phyloP scores from a whole-genome alignment of 2,888 invertebrate species.

The Nephrocerus scutellatus region DNA sequence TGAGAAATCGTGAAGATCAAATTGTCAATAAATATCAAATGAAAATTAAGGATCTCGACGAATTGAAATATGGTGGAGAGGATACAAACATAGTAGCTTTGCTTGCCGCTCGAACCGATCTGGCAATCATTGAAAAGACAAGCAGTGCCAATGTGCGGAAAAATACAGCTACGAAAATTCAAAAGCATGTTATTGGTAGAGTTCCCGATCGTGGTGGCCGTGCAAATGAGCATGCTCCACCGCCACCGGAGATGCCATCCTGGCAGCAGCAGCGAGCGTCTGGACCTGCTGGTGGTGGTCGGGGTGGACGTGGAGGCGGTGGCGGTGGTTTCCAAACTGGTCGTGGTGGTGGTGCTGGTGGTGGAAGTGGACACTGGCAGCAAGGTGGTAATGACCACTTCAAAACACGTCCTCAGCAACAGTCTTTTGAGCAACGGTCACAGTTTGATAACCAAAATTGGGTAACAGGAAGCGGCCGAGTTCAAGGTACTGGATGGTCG shows the following conservation, averaged over 20 bases:
- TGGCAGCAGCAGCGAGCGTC: slow-evolving; percentile 69
- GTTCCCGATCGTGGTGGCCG: slow-evolving; percentile 94
- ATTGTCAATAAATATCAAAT: slow-evolving; percentile 56
- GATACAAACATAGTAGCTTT: slow-evolving; percentile 66
- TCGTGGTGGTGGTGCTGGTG: slow-evolving; percentile 36
- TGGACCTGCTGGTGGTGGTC: slow-evolving; percentile 49
- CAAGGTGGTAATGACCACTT: slow-evolving; percentile 21
- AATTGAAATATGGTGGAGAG: slow-evolving; percentile 42
- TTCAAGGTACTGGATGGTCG: slow-evolving; percentile 44
- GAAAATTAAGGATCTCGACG: slow-evolving; percentile 42
- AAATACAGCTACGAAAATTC: slow-evolving; percentile 75
- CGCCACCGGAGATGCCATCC: slow-evolving; percentile 95
- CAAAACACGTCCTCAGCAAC: slow-evolving; percentile 21
- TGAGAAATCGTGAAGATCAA: slow-evolving; percentile 65
- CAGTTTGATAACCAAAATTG: slow-evolving; percentile 33
- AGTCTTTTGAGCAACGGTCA: slow-evolving; percentile 27
- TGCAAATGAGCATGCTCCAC: slow-evolving; percentile 82
- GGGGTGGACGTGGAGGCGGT: slow-evolving; percentile 38
- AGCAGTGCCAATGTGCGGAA: slow-evolving; percentile 78
- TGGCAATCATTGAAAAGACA: slow-evolving; percentile 87
- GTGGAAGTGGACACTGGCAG: slow-evolving; percentile 21
- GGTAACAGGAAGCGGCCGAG: slow-evolving; percentile 41
- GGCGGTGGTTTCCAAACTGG: slow-evolving; percentile 31
- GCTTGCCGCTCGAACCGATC: slow-evolving; percentile 74
- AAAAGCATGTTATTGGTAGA: slow-evolving; percentile 81